Percentiles rank a stretch among this genome's conserved stretches.
These are phyloP conservation scores for Porphyrio hochstetteri DNA, from an alignment of 2,113 vertebrate genomes.

Conservation along the genomic window DNA sequence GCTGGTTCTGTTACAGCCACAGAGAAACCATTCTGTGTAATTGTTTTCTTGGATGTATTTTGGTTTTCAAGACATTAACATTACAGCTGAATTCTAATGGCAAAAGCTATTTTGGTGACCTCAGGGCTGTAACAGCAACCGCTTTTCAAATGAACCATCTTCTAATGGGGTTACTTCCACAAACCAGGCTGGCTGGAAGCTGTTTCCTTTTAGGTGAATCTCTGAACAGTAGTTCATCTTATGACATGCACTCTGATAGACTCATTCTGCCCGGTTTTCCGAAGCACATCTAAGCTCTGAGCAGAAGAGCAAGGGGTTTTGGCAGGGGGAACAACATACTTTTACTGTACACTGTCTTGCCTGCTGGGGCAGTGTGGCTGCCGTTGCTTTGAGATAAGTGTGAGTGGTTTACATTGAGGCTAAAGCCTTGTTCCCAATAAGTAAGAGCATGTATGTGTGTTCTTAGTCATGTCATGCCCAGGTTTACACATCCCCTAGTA, in stretches of 20 bases:
- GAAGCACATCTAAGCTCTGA: background rate
- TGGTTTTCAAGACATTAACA: background rate
- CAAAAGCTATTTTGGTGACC: background rate
- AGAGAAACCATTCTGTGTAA: background rate
- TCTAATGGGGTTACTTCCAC: background rate
- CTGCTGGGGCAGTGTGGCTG: background rate
- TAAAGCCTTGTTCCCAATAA: background rate
- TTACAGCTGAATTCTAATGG: conserved; percentile 18
- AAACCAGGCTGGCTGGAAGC: background rate
- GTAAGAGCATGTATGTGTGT: background rate
- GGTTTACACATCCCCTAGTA: background rate
- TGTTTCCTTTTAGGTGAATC: background rate
- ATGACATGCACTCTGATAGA: background rate
- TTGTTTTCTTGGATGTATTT: background rate
- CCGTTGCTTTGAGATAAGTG: background rate
- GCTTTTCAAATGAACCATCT: background rate
- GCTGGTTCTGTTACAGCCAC: background rate
- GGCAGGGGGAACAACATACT: background rate
- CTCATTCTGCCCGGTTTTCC: background rate
- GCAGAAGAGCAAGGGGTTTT: background rate
- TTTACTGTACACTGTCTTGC: background rate
- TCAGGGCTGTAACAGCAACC: conserved; percentile 12
- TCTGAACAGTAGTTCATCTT: background rate
- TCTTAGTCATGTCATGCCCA: background rate
- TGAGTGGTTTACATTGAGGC: background rate